Base-by-base conservation (phyloP, 2,888 invertebrate genomes). In the Cheilosia scutellata region DNA sequence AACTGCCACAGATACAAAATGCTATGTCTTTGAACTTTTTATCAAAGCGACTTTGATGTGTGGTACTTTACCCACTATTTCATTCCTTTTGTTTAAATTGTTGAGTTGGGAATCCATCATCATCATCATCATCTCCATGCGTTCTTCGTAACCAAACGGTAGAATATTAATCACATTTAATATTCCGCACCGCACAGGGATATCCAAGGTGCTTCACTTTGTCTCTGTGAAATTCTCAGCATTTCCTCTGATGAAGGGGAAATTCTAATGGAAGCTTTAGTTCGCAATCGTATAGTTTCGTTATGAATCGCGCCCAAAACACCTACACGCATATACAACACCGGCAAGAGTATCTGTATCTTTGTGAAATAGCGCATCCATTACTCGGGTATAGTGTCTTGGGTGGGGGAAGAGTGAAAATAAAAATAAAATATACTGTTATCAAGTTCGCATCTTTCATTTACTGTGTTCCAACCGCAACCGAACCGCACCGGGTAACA, bases 111-210 rank as follows among this genome's bases (percentile, higher is more conserved):
- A 70, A 79, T 78, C 63, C 68, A 65, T 78, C 72, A 74, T 57
- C 33, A 55, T 72, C 58, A 60, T 58, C 49, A 58, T 58, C 71
- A 47, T 55, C 70, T 40, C 65, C 47, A 42, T 53, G 60, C 29
- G 51, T 68, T 49, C 33, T 60, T 27, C 62, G 16, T 25, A 51
- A 16, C 29, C 71, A 55, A 60, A 25, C 31, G 63, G 74, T 47
- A 58, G 55, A 80, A 74, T 84, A 80, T 84, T 84, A 80, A 80
- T 76, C 79, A 86, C 80, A 86, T 86, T 76, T 66, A 72, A 72
- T 86, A 86, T 77, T 82, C 72, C 37, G 44, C 71, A 37, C 37
- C 37, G 11, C 66, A 13, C 80, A 72, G 44, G 63, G 33, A 51
- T 71, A 51, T 63, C 62, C 62, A 62, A 75, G 27, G 58, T 65